These are phyloP conservation scores for Schizothorax lantsangensis DNA, from an alignment of 2,797 vertebrate species.

Conservation along the genomic window DNA sequence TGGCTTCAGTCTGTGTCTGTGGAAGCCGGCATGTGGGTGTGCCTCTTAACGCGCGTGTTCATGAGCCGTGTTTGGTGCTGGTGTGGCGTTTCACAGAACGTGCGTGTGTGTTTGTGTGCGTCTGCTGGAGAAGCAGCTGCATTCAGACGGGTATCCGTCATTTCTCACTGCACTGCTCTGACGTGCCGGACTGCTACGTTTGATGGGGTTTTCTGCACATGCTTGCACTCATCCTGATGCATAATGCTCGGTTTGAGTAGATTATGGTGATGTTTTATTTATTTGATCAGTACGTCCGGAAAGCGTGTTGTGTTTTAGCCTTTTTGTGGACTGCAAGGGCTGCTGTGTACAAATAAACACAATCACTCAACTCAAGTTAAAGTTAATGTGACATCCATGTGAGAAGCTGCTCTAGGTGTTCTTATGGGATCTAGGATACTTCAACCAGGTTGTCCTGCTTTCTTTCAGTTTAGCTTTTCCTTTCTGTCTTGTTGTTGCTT, in stretches of 20 bases:
- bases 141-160: slow-evolving; percentile 40
- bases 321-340: not conserved
- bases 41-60: slow-evolving; percentile 58
- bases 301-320: not conserved
- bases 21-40: slow-evolving; percentile 52
- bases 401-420: slow-evolving; percentile 7
- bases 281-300: not conserved
- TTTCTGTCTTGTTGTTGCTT: not conserved
- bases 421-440: not conserved
- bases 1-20: slow-evolving; percentile 57
- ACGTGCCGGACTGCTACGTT: slow-evolving; percentile 34
- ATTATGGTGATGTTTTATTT: slow-evolving; percentile 5
- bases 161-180: slow-evolving; percentile 43
- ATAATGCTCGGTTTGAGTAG: slow-evolving; percentile 34
- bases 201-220: slow-evolving; percentile 39
- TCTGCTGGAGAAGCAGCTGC: slow-evolving; percentile 29
- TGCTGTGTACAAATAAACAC: slow-evolving; percentile 13
- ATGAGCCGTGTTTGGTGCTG: slow-evolving; percentile 18
- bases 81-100: not conserved
- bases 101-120: slow-evolving; percentile 26
- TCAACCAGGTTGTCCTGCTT: slow-evolving; percentile 10
- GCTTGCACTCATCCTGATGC: slow-evolving; percentile 21
- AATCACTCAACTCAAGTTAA: slow-evolving; percentile 8
- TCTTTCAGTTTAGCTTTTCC: slow-evolving; percentile 26
- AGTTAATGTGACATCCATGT: slow-evolving; percentile 20